A percentile compares a stretch with the other conserved stretches of the same genome.
These are phyloP conservation scores for Pristiophorus japonicus DNA, from an alignment of 2,113 vertebrate species.

Conservation along the genomic window DNA sequence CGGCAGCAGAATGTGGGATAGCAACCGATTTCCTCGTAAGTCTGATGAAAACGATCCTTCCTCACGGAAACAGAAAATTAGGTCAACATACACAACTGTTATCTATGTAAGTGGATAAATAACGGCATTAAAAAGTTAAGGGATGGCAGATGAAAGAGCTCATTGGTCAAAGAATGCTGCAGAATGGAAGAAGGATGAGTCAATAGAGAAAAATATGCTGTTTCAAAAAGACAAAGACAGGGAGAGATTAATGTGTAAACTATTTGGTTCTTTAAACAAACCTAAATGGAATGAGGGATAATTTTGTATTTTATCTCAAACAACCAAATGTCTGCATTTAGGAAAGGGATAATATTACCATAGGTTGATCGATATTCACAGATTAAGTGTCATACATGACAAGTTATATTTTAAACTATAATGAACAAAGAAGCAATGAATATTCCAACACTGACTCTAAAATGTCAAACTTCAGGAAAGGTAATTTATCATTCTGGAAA, in stretches of 20 bases:
- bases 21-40: neutral
- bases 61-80: neutral
- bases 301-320: neutral
- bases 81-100: neutral
- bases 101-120: neutral
- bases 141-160: neutral
- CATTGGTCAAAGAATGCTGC: neutral
- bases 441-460: neutral
- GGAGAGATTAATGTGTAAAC: neutral
- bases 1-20: neutral
- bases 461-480: neutral
- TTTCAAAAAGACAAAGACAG: neutral
- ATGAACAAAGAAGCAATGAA: slow-evolving; percentile 19
- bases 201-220: neutral
- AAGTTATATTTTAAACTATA: slow-evolving; percentile 10
- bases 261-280: neutral
- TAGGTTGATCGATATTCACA: neutral
- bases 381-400: slow-evolving; percentile 4
- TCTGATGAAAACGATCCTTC: neutral
- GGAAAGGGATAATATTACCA: neutral
- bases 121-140: neutral
- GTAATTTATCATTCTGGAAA: slow-evolving; percentile 4
- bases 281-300: neutral
- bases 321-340: neutral
- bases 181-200: neutral